Base-by-base conservation (phyloP, 2,797 vertebrate genomes). In the Ispidina picta region DNA sequence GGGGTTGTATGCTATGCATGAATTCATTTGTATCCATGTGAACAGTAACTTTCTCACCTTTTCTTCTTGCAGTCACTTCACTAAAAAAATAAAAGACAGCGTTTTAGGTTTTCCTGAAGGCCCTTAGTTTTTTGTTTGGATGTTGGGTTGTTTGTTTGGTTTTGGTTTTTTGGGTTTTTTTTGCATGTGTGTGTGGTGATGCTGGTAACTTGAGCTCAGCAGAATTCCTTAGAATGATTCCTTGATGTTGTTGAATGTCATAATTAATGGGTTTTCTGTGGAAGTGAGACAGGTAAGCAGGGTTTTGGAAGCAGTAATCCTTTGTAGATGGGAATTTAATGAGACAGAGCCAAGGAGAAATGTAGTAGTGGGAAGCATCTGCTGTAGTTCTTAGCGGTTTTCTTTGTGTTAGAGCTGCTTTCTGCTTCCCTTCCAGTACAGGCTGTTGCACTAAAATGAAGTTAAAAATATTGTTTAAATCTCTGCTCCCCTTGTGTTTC, bases 231-330 rank as follows among this genome's bases (percentile, higher is more conserved):
- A 73, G 80, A 88, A 73, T 48, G 17, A 31, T 72, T 91, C 26
- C 23, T 76, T 49, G 28, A 21, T 78, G 43, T 3, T 88, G 56
- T n/a, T 76, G 49, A 73, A n/a, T 72, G 63, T 74, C 33, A 17
- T 75, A 89, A 92, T 87, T 87, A 89, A 91, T 88, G 88, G 59
- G 60, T 79, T 82, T 90, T 88, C 52, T 91, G 41, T 82, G 71
- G 60, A 88, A 76, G 12, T 17, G 22, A 3, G 88, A 74, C 81
- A 76, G 77, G 41, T 49, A 93, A n/a, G 64, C 13, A 6, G 56
- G 60, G 37, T 52, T 93, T 39, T 89, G 70, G 79, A 93, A 87
- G 82, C 44, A 77, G 79, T 86, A 87, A 19, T 22, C 63, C 66
- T 81, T 83, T 81, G 74, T 44, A 84, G 71, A n/a, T 28, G 54